A percentile compares a stretch with the other conserved stretches of the same genome.
These are phyloP conservation scores for Ptilonorhynchus violaceus DNA, from an alignment of 2,113 vertebrate genomes.

Conservation along the genomic window DNA sequence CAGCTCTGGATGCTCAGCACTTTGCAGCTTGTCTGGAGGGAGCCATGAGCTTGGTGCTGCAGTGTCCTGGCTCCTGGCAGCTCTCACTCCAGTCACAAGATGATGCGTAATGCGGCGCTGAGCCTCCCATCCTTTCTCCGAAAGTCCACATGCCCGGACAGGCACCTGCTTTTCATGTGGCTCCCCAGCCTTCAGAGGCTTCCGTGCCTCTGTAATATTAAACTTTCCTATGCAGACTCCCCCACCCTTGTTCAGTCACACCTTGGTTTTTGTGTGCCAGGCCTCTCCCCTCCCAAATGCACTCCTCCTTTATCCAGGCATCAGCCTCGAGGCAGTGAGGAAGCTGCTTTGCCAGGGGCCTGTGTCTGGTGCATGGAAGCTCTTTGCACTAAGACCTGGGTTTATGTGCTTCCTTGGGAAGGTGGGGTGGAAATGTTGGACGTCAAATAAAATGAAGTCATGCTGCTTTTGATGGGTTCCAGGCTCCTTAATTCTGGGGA, in stretches of 20 bases:
- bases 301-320: background rate
- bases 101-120: background rate
- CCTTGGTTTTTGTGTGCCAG: background rate
- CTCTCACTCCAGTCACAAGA: background rate
- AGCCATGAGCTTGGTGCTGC: background rate
- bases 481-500: background rate
- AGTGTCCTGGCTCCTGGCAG: background rate
- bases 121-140: background rate
- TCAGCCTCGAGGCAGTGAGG: background rate
- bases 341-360: background rate
- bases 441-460: background rate
- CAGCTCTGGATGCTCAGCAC: background rate
- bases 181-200: background rate
- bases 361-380: background rate
- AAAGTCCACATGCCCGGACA: accelerated
- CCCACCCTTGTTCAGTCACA: background rate
- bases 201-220: background rate
- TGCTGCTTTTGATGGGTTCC: background rate
- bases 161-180: background rate
- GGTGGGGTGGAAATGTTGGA: background rate
- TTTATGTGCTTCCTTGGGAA: background rate
- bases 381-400: background rate
- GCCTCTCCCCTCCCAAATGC: background rate
- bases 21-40: background rate
- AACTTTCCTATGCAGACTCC: background rate